These are phyloP conservation scores for Peromyscus polionotus DNA, from an alignment of 2,113 vertebrate genomes.

Conservation along the genomic window DNA sequence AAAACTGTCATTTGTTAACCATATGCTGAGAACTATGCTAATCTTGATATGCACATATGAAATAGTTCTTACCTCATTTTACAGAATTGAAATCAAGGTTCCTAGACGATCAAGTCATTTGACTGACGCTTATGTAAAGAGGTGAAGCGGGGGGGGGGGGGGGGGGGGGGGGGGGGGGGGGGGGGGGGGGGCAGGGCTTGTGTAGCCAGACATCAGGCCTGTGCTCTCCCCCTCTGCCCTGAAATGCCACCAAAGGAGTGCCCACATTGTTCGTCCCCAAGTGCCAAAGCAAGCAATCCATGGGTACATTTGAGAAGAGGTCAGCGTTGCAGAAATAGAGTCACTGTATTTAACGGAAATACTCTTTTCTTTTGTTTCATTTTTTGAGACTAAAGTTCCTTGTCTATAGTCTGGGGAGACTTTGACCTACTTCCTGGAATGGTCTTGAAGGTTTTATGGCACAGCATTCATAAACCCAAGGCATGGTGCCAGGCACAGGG, in stretches of 20 bases:
- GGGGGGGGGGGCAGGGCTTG: no score
- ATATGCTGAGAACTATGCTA: background rate
- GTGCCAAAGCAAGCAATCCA: background rate
- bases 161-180: no score
- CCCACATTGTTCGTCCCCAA: background rate
- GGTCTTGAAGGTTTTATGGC: slow-evolving; percentile 40
- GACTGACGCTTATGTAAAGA: background rate
- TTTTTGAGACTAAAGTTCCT: slow-evolving; percentile 25
- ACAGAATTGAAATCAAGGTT: slow-evolving; percentile 20
- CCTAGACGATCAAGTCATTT: background rate
- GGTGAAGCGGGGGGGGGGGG: background rate
- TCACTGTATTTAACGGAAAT: slow-evolving; percentile 19
- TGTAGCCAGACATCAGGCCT: background rate
- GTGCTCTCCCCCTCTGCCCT: background rate
- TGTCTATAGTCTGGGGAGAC: slow-evolving; percentile 20
- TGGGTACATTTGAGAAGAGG: background rate
- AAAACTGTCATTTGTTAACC: background rate
- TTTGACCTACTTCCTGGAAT: slow-evolving; percentile 27
- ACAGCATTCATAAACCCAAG: background rate
- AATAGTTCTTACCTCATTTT: background rate
- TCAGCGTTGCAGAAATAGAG: background rate
- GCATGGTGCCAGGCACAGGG: background rate
- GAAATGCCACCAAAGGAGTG: background rate
- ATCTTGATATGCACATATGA: background rate
- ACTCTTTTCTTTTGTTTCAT: background rate